phyloP scores from a whole-genome alignment of 2,797 vertebrate species.

The Alca torda region DNA sequence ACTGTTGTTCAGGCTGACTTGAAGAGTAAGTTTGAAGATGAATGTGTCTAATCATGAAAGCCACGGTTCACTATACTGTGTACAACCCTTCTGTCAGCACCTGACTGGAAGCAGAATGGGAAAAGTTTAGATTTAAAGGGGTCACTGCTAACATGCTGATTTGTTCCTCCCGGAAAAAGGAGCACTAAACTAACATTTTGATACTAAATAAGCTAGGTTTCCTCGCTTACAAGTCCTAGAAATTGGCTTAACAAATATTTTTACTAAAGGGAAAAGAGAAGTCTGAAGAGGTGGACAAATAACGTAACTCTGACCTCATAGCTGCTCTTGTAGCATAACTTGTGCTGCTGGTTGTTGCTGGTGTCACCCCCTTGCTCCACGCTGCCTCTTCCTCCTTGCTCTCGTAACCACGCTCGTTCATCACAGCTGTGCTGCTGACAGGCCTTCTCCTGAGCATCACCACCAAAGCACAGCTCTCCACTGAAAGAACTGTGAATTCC shows the following conservation, averaged over 20 bases:
- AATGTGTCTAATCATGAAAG: neutral
- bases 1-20: neutral
- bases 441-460: neutral
- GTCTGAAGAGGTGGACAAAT: neutral
- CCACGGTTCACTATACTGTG: neutral
- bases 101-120: neutral
- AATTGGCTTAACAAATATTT: neutral
- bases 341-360: neutral
- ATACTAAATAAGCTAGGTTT: neutral
- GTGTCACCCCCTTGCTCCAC: too few relatives aligned
- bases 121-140: neutral
- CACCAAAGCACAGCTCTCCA: neutral
- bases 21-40: neutral
- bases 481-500: neutral
- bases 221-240: neutral
- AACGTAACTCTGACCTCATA: neutral
- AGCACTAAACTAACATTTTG: neutral
- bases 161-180: neutral
- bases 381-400: neutral
- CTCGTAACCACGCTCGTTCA: fast-evolving
- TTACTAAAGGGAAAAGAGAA: neutral
- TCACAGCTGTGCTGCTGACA: neutral
- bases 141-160: neutral
- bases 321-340: neutral
- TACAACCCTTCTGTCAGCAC: neutral